Conservation (phyloP, 2,113 vertebrate genomes). For the Rhea americana region DNA sequence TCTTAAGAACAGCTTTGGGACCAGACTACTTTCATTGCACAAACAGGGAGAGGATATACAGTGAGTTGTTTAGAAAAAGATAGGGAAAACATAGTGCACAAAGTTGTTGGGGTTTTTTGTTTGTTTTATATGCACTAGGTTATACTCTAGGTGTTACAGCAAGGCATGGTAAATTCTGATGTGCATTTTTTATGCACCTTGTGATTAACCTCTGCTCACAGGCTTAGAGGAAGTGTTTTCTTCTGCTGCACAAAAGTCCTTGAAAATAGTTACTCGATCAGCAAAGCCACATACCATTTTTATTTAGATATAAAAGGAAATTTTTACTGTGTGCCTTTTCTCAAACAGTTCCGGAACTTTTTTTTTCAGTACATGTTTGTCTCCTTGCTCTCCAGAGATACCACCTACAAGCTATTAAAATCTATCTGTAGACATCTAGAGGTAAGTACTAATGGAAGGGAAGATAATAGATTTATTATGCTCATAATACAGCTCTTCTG, state of each 20-base stretch:
- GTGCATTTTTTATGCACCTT: neutral
- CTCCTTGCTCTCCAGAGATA: constrained; percentile 92
- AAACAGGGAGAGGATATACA: neutral
- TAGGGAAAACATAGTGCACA: neutral
- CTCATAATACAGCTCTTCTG: neutral
- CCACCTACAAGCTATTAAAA: constrained; percentile 90
- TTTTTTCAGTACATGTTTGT: constrained; percentile 91
- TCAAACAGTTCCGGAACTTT: constrained; percentile 13
- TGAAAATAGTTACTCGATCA: neutral
- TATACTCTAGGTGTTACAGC: neutral
- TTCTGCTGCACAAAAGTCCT: neutral
- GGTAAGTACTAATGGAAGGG: constrained; percentile 68
- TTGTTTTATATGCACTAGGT: neutral
- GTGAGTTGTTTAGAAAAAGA: neutral
- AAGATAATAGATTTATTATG: neutral
- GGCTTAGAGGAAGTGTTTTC: neutral
- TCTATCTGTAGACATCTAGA: constrained; percentile 89
- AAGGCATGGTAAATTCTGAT: neutral
- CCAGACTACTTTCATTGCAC: neutral
- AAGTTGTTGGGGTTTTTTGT: neutral
- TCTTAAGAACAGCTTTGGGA: neutral
- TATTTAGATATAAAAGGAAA: neutral
- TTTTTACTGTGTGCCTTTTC: neutral
- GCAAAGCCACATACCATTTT: neutral
- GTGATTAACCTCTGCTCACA: neutral